Percentiles rank a stretch among this genome's conserved stretches.
Evolutionary conservation across 2,113 vertebrate genomes (phyloP).

Genomic region (Myotis davidii): DNA sequence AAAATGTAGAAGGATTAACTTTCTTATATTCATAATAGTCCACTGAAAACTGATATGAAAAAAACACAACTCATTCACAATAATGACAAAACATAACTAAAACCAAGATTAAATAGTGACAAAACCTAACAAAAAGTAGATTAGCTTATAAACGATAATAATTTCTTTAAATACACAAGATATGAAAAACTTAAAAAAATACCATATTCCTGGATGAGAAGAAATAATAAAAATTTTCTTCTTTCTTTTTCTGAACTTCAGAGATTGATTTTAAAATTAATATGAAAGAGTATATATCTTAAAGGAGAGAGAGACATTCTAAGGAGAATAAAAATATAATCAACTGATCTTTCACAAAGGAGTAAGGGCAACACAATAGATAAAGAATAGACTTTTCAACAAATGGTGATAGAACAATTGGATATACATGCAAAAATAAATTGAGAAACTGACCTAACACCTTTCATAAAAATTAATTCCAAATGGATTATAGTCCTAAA

Average conservation of each 20-base stretch:
- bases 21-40: neutral
- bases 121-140: neutral
- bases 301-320: neutral
- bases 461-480: too few species aligned
- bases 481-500: neutral
- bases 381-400: neutral
- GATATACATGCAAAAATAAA: neutral
- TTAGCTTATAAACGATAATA: neutral
- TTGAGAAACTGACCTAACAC: neutral
- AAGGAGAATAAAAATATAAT: neutral
- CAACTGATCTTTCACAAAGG: neutral
- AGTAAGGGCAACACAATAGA: neutral
- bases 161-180: neutral
- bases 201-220: neutral
- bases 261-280: neutral
- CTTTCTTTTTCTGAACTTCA: neutral
- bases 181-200: neutral
- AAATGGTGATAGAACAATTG: neutral
- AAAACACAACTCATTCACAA: neutral
- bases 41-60: neutral
- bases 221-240: neutral
- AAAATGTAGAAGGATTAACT: constrained; percentile 29
- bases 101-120: neutral
- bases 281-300: neutral
- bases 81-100: neutral